phyloP scores from a whole-genome alignment of 2,797 vertebrate species.

The Sternarchorhynchus goeldii region DNA sequence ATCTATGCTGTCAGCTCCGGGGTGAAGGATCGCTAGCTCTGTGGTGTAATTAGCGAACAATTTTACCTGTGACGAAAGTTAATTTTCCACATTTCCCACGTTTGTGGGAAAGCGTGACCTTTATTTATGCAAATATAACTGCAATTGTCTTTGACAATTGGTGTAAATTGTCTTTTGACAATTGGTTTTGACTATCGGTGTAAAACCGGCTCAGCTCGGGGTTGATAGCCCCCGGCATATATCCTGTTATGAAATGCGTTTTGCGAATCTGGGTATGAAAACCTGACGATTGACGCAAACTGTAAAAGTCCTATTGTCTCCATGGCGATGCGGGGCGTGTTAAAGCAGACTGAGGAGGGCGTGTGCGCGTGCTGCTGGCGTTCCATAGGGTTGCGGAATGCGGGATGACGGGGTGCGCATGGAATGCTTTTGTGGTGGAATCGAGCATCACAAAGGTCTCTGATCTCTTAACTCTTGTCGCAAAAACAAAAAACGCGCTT shows the following conservation, averaged over 20 bases:
- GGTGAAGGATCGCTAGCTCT: conserved; percentile 58
- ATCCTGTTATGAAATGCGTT: not conserved
- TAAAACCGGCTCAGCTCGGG: not conserved
- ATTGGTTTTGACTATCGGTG: too few relatives aligned
- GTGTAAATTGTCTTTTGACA: too few relatives aligned
- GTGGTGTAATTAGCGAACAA: conserved; percentile 65
- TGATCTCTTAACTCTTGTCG: not conserved
- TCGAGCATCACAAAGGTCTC: not conserved
- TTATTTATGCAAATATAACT: not conserved
- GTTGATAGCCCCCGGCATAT: not conserved
- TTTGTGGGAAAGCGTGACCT: conserved; percentile 3
- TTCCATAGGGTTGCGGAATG: conserved; percentile 49
- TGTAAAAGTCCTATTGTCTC: conserved; percentile 4
- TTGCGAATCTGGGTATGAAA: conserved; percentile 12
- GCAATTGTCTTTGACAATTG: not conserved
- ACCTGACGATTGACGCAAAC: conserved; percentile 19
- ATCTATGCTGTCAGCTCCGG: conserved; percentile 59
- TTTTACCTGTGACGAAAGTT: conserved; percentile 63
- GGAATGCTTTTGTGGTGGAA: conserved; percentile 59
- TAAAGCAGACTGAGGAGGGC: conserved; percentile 59
- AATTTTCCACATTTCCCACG: conserved; percentile 34
- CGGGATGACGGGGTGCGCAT: conserved; percentile 54
- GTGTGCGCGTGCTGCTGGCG: conserved; percentile 18
- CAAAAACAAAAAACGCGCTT: not conserved
- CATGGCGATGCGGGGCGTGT: conserved; percentile 49